phyloP scores from a whole-genome alignment of 1,140 invertebrate species.

The Sarcophaga bullata region DNA sequence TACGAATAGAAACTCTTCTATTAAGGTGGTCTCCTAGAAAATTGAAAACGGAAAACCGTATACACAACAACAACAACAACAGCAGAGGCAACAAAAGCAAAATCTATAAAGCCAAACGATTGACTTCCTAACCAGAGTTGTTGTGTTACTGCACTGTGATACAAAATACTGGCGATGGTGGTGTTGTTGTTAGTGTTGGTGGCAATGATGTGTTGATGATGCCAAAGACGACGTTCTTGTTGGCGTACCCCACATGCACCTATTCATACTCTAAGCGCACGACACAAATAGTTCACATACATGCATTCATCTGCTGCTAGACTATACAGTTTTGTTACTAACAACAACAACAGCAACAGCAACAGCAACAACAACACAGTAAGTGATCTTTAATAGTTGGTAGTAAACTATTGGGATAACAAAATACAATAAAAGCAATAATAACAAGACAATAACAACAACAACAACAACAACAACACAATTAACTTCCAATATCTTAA shows the following conservation, averaged over 20 bases:
- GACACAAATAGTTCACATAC: constrained; percentile 17
- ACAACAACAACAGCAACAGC: background rate
- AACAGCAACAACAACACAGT: background rate
- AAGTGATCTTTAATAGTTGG: constrained; percentile 3
- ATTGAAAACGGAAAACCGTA: background rate
- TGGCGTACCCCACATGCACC: background rate
- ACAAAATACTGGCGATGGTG: constrained; percentile 5
- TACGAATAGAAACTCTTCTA: background rate
- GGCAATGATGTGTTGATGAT: background rate
- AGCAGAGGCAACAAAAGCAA: background rate
- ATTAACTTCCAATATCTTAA: constrained; percentile 7
- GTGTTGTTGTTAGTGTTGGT: constrained; percentile 14
- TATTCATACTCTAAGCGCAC: constrained; percentile 3
- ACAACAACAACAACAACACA: no score
- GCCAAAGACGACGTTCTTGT: background rate
- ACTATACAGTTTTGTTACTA: background rate
- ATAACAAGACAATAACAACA: no score
- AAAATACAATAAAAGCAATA: background rate
- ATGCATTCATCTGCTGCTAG: background rate
- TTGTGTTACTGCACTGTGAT: background rate
- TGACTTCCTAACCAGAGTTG: background rate
- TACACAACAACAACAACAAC: background rate
- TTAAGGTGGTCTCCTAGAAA: constrained; percentile 18
- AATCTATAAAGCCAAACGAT: background rate
- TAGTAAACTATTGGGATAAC: constrained; percentile 21